phyloP scores from a whole-genome alignment of 2,888 invertebrate genomes.

The Papilio gigon region DNA sequence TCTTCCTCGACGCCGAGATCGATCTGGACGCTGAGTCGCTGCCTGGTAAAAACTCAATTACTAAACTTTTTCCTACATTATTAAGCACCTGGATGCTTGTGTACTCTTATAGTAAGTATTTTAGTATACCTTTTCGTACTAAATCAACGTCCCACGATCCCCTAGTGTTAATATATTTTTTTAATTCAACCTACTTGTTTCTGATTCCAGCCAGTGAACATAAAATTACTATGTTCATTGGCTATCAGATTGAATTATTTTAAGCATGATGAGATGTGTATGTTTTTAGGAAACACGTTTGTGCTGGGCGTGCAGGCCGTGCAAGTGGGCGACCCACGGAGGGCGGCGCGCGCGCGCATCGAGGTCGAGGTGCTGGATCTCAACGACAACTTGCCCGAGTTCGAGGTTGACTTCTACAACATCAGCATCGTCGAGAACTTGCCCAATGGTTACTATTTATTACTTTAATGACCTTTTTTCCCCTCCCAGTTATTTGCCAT shows the following conservation, averaged over 20 bases:
- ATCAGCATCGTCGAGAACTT: constrained; percentile 96
- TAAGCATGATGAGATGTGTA: background rate
- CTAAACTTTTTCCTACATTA: no score
- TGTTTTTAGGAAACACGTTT: constrained; percentile 84
- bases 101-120: no score
- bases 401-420: constrained; percentile 94
- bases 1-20: constrained; percentile 90
- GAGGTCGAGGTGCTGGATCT: constrained; percentile 89
- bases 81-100: no score
- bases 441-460: constrained; percentile 86
- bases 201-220: no score
- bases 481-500: background rate
- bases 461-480: background rate
- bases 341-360: constrained; percentile 87
- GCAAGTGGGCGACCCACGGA: constrained; percentile 89
- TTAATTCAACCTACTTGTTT: no score
- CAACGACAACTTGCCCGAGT: constrained; percentile 93
- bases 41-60: constrained; percentile 75
- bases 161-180: no score
- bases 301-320: constrained; percentile 89
- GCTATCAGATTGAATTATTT: background rate
- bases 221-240: background rate
- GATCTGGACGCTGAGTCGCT: constrained; percentile 89
- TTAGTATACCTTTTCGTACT: no score
- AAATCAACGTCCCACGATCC: no score